Evolutionary conservation across 2,797 vertebrate species (phyloP), one percentile per base, ranked within the genome.

Genomic region (Rhinogobio ventralis): DNA sequence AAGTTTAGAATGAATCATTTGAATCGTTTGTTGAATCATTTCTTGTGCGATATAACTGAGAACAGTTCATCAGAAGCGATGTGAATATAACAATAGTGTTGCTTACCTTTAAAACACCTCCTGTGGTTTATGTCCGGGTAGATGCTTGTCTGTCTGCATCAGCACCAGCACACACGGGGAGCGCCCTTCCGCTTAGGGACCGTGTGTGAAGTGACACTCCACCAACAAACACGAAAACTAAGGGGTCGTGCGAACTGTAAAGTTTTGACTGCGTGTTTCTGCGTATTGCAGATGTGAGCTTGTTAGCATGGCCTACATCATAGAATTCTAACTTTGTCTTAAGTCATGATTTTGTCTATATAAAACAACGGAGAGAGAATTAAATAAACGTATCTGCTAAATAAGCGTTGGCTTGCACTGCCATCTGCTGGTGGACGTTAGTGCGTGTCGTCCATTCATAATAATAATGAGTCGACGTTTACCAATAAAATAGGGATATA

Each of bases 111-210:
- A 68, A 84, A 80, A 80, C 88, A 86, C 84, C 91, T 89, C 91
- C 77, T 90, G 28, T 91, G 88, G 90, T 87, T 87, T 92, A 81
- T 80, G 92, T 92, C 89, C 82, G 80, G 77, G 73, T 87, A 80
- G 90, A 91, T 89, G 90, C 87, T 88, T 89, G 87, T 88, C 87
- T 88, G 91, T 87, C 92, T 91, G 87, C 90, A 92, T 89, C 92
- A 93, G 92, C 91, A 92, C 92, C 89, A 92, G 92, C 88, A 91
- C 94, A 91, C 91, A 90, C 91, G 91, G 94, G 94, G 92, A 95
- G 93, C 94, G 94, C 95, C 95, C 94, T 92, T 92, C 91, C 86
- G 86, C 81, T 86, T 80, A 94, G 94, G 94, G 93, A 86, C 90
- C 92, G 93, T 95, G 93, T 93, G 86, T 89, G 92, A 95, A 94